Conservation (phyloP, 2,113 vertebrate genomes). For the Callospermophilus lateralis region DNA sequence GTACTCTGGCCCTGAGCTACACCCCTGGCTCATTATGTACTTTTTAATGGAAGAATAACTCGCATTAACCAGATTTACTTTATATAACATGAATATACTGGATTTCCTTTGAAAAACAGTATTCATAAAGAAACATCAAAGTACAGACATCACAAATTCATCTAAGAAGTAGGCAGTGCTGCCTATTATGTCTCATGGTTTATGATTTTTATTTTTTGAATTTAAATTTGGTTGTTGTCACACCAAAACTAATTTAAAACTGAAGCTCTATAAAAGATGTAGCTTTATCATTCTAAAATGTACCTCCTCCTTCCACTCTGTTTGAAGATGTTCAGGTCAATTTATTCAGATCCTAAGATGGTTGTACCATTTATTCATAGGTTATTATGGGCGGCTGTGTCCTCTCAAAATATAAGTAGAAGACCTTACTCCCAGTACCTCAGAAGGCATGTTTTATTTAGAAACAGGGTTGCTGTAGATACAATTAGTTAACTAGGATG, state of each 20-base stretch:
- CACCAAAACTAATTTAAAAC: not conserved
- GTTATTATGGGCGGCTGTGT: not conserved
- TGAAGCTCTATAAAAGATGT: not conserved
- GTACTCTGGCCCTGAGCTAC: not conserved
- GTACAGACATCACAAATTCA: not conserved
- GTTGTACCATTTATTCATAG: not conserved
- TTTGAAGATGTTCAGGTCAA: not conserved
- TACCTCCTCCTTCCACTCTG: not conserved
- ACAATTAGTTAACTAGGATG: not conserved
- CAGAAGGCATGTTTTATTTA: not conserved
- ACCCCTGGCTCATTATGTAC: not conserved
- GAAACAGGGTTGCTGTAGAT: not conserved
- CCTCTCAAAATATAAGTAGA: not conserved
- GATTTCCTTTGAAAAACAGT: slow-evolving; percentile 39
- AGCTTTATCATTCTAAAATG: not conserved
- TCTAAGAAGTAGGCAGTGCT: not conserved
- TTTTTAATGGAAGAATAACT: not conserved
- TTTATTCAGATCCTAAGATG: not conserved
- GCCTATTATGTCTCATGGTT: not conserved
- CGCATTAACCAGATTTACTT: not conserved
- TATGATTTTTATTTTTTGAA: not conserved
- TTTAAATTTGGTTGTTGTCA: not conserved
- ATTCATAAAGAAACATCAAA: not conserved
- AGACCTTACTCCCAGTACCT: not conserved
- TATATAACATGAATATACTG: not conserved